A percentile compares a stretch with the other conserved stretches of the same genome.
phyloP scores from a whole-genome alignment of 2,113 vertebrate species.

The Psephotus haematonotus region DNA sequence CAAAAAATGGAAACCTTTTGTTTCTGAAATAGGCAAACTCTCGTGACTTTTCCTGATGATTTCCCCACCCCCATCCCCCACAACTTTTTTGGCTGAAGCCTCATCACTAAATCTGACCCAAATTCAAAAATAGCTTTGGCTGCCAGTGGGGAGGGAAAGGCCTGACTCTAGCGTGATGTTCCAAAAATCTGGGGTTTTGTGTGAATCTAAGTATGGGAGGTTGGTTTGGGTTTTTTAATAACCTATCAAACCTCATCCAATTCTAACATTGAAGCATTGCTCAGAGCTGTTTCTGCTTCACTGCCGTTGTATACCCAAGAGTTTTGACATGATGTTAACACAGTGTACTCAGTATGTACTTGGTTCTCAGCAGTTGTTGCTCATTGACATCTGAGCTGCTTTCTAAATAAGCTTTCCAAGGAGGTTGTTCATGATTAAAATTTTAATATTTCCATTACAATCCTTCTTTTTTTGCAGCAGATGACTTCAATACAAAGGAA shows the following conservation, averaged over 20 bases:
- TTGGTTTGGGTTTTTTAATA: slow-evolving; percentile 9
- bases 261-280: not conserved
- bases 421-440: not conserved
- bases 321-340: slow-evolving; percentile 6
- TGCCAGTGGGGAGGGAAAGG: slow-evolving; percentile 10
- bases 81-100: not conserved
- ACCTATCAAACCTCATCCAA: slow-evolving; percentile 16
- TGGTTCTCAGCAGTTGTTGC: not conserved
- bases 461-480: not conserved
- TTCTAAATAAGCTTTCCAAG: not conserved
- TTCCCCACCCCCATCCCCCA: not conserved
- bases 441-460: not conserved
- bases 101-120: slow-evolving; percentile 31
- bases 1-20: slow-evolving; percentile 40
- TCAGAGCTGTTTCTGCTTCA: slow-evolving; percentile 18
- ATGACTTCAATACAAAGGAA: not conserved
- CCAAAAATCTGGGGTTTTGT: slow-evolving; percentile 39
- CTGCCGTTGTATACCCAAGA: not conserved
- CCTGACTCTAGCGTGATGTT: not conserved
- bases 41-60: not conserved
- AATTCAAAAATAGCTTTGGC: slow-evolving; percentile 41
- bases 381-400: not conserved
- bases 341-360: not conserved
- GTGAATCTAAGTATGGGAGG: not conserved
- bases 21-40: slow-evolving; percentile 19